Evolutionary conservation across 1,140 invertebrate genomes (phyloP), one percentile per base, ranked within the genome.

Genomic region (Cataglyphis hispanica): DNA sequence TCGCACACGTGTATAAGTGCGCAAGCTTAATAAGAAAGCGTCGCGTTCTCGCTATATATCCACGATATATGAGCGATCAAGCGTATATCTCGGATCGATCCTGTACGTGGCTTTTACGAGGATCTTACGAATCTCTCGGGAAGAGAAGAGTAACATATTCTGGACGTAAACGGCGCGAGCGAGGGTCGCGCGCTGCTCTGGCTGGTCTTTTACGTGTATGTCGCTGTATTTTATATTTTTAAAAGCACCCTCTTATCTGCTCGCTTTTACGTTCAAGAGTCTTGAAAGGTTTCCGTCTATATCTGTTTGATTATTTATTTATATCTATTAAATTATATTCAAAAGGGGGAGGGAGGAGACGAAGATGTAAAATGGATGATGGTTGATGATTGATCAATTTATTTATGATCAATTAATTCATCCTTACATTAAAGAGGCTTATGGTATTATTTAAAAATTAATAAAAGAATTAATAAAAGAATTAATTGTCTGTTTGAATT

Each of bases 171-270:
- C 37, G 53, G 27, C 53, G 60, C 27, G 63, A 84, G 37, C 43
- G 69, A 31, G 37, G 74, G 61, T 81, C 87, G 31, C 86, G 58
- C 81, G 76, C 63, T 67, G 76, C 63, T 67, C 78, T 58, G 22
- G 46, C 46, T 43, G 72, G n/a, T 60, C 13, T 34, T 84, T 80
- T 86, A 84, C 67, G 66, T 87, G 88, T 80, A 85, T 89, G 87
- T 89, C 88, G 72, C 67, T 88, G 87, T 89, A 88, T 89, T 89
- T 89, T 89, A 89, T 89, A 88, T 63, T 87, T 84, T 89, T 89
- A 89, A 89, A 89, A 89, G 88, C 88, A 89, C 27, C 84, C 84
- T 89, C 84, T 89, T 89, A 89, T 83, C 84, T 50, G 40, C 43
- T 50, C 43, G 69, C 74, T 77, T 89, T 89, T 86, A 74, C 87